Base-by-base conservation (phyloP, 64 coral and sea anemone species). In the Hydrozoanthus tunicans region DNA sequence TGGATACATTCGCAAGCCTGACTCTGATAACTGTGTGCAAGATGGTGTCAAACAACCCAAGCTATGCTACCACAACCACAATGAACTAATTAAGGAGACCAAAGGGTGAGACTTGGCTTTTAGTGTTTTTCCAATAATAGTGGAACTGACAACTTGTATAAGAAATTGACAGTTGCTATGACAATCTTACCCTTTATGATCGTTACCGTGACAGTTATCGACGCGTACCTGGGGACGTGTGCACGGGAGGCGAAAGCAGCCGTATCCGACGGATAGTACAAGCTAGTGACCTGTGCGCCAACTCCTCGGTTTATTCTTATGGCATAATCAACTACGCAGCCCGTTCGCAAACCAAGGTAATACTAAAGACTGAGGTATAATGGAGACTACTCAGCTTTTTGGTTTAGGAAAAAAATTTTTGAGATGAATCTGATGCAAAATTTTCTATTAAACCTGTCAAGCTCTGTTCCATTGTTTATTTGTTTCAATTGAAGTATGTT, bases 1-100 rank as follows among this genome's bases (percentile, higher is more conserved):
- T 43, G 56, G 69, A 0, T 88, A 88, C 55, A 9, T n/a, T 88
- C 84, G 84, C 54, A 74, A 88, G 69, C 84, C 84, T 59, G 84
- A 88, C 10, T 15, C 68, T 5, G 84, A 75, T 61, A 7, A 60
- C 4, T 88, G 84, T 73, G 6, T 74, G 9, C 23, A 7, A 59
- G 84, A 88, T 58, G 53, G 56, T n/a, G 15, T 12, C 26, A 75
- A 88, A 60, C 11, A 88, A 20, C 20, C 27, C 69, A 88, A 75
- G 14, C 23, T 73, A 0, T 88, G 84, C 27, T 53, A 58, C 3
- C 25, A 70, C 20, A 20, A n/a, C 12, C 66, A 86, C 4, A 72
- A 17, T 10, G 83, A 86, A 86, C 55, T 9, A 15, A 14, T 86
- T 3, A 26, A 72, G 56, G 1, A 54, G 53, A 71, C 53, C 9